These are phyloP conservation scores for Drosophila ezoana DNA, from an alignment of 2,888 invertebrate genomes.

Conservation along the genomic window DNA sequence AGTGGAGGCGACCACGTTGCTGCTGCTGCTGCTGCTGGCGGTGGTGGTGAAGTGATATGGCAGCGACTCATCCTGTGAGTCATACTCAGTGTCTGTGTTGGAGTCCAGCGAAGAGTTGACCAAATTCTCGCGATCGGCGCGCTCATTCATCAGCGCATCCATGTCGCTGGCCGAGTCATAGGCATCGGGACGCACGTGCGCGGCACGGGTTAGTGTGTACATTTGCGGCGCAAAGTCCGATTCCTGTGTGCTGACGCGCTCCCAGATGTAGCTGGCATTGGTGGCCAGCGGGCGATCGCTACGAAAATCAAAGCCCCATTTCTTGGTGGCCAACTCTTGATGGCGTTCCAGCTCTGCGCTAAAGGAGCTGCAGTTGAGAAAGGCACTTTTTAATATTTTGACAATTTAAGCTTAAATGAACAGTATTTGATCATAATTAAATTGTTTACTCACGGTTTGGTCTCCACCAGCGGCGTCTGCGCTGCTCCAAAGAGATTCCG, in stretches of 20 bases:
- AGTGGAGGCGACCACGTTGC: constrained; percentile 40
- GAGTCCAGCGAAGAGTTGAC: constrained; percentile 70
- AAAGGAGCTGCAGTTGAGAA: constrained; percentile 71
- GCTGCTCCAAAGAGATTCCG: constrained; percentile 83
- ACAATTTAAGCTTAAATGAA: background rate
- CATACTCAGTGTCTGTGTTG: constrained; percentile 80
- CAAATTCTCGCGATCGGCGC: constrained; percentile 82
- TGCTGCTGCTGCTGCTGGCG: constrained; percentile 42
- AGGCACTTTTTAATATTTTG: background rate
- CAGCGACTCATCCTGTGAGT: constrained; percentile 82
- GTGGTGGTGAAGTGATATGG: constrained; percentile 27
- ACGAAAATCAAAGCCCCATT: constrained; percentile 85
- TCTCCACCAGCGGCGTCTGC: constrained; percentile 58
- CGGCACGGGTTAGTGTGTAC: constrained; percentile 84
- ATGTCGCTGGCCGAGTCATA: constrained; percentile 50
- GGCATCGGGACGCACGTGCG: constrained; percentile 80
- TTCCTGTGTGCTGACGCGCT: constrained; percentile 83
- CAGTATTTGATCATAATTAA: background rate
- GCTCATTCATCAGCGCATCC: constrained; percentile 81
- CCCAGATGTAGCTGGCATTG: constrained; percentile 83
- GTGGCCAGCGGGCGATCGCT: constrained; percentile 79
- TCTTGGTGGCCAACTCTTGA: constrained; percentile 88
- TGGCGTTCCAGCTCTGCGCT: constrained; percentile 82
- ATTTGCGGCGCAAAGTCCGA: constrained; percentile 82
- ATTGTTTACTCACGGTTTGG: constrained; percentile 78